These are phyloP conservation scores for Morone chrysops DNA, from an alignment of 2,113 vertebrate species.

Conservation along the genomic window DNA sequence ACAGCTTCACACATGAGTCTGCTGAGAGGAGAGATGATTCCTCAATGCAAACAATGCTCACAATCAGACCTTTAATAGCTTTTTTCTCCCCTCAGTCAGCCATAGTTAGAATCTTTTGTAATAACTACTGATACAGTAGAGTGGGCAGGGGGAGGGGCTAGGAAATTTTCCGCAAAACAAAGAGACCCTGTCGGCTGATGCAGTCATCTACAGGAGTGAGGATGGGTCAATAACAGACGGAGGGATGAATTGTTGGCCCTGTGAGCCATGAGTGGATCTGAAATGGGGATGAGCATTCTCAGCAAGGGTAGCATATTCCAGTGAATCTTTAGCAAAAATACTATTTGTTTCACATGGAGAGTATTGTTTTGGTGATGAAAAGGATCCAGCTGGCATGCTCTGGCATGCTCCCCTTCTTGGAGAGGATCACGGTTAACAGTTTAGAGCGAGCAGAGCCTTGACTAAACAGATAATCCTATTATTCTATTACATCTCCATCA, in stretches of 20 bases:
- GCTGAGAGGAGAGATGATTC: conserved; percentile 57
- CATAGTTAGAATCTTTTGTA: conserved; percentile 66
- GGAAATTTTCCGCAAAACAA: conserved; percentile 62
- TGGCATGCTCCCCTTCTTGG: conserved; percentile 22
- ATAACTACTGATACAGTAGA: conserved; percentile 74
- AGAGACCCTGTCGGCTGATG: conserved; percentile 53
- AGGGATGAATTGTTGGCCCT: conserved; percentile 57
- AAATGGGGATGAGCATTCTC: conserved; percentile 51
- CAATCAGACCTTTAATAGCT: conserved; percentile 71
- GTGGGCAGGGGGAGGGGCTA: conserved; percentile 62
- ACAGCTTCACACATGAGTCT: conserved; percentile 35
- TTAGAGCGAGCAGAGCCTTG: conserved; percentile 37
- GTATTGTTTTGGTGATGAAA: conserved; percentile 63
- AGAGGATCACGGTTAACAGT: conserved; percentile 31
- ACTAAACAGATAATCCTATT: conserved; percentile 62
- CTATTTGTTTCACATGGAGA: conserved; percentile 57
- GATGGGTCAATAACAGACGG: conserved; percentile 71
- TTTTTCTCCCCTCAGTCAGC: conserved; percentile 57
- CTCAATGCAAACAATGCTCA: conserved; percentile 77
- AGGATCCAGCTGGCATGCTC: conserved; percentile 47
- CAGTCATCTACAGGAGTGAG: conserved; percentile 50
- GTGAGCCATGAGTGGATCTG: conserved; percentile 46
- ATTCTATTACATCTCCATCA: conserved; percentile 43
- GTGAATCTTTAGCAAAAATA: conserved; percentile 47
- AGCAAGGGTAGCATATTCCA: conserved; percentile 45